Conservation (phyloP, 2,113 vertebrate genomes). For the Ammodytes marinus region DNA sequence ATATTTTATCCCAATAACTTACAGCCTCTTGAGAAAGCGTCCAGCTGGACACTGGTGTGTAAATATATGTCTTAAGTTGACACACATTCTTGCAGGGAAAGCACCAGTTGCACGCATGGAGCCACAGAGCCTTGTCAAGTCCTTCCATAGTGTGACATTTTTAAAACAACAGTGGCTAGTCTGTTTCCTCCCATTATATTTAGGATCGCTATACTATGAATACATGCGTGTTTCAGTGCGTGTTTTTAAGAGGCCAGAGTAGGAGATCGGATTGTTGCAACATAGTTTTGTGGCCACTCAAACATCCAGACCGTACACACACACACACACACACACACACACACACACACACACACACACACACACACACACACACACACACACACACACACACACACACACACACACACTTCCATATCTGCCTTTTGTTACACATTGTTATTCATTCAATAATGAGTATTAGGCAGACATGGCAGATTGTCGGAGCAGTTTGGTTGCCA, state of each 20-base stretch:
- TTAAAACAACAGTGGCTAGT: background rate
- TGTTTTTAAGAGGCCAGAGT: background rate
- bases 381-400: no score
- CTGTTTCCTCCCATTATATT: constrained; percentile 5
- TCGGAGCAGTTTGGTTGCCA: background rate
- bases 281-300: background rate
- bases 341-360: background rate
- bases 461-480: background rate
- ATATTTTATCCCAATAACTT: constrained; percentile 52
- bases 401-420: background rate
- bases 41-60: constrained; percentile 48
- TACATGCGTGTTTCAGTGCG: constrained; percentile 15
- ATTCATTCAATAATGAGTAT: background rate
- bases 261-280: constrained; percentile 8
- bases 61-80: background rate
- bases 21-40: constrained; percentile 41
- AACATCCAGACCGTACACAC: background rate
- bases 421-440: background rate
- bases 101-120: constrained; percentile 7
- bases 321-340: background rate
- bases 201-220: constrained; percentile 4
- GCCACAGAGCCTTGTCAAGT: background rate
- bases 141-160: background rate
- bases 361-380: background rate
- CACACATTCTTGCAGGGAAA: constrained; percentile 14